Percentiles rank a stretch among this genome's conserved stretches.
These are phyloP conservation scores for Carollia perspicillata DNA, from an alignment of 2,113 vertebrate genomes.

Conservation along the genomic window DNA sequence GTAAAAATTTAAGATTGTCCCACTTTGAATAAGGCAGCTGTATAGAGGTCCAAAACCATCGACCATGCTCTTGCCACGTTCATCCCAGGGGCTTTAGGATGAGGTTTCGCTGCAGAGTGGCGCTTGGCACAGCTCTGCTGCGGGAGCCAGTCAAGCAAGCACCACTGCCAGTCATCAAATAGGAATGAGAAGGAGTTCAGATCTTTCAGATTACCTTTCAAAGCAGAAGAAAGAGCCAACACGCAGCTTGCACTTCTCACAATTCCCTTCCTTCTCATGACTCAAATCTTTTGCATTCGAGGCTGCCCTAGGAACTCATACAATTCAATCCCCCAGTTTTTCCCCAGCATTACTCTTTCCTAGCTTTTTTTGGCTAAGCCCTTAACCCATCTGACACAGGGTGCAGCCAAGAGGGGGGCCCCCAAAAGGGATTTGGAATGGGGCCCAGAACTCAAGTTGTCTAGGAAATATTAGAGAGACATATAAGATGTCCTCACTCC, in stretches of 20 bases:
- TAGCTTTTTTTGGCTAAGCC: not conserved
- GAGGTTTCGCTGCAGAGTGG: not conserved
- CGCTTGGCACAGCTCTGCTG: not conserved
- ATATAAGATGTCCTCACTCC: too few relatives aligned
- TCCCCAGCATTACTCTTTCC: not conserved
- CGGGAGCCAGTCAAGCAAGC: not conserved
- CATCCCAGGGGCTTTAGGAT: accelerated
- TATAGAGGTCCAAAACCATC: not conserved
- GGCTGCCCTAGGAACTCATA: not conserved
- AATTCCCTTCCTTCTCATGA: not conserved
- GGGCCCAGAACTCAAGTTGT: too few relatives aligned
- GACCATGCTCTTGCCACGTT: too few relatives aligned
- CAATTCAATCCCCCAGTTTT: not conserved
- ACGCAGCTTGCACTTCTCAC: not conserved
- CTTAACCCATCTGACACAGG: too few relatives aligned
- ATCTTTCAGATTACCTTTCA: not conserved
- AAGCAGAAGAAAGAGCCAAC: not conserved
- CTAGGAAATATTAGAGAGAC: too few relatives aligned
- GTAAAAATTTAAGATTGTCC: not conserved
- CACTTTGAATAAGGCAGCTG: not conserved
- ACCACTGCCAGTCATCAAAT: not conserved
- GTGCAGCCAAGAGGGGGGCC: too few relatives aligned
- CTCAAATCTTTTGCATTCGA: not conserved
- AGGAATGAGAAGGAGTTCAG: not conserved
- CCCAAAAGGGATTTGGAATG: too few relatives aligned